These are phyloP conservation scores for Picus viridis DNA, from an alignment of 2,797 vertebrate genomes.

Conservation along the genomic window DNA sequence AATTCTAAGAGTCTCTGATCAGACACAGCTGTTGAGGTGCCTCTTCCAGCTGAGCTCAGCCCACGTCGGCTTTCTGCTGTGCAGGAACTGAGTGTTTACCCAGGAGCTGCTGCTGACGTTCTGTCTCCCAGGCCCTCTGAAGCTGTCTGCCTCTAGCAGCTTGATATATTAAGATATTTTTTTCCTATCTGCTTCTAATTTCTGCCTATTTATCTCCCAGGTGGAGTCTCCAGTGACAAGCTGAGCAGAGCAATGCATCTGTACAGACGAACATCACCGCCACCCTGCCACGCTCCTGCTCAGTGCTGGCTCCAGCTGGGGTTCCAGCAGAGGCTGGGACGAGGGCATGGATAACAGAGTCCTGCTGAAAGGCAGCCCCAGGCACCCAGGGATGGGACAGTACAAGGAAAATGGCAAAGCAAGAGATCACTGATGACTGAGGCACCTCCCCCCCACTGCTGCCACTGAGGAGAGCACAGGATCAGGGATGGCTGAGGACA, in stretches of 20 bases:
- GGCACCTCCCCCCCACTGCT: neutral
- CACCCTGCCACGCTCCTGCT: neutral
- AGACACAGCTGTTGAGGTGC: neutral
- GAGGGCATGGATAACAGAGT: neutral
- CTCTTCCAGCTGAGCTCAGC: neutral
- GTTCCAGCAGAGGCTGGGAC: neutral
- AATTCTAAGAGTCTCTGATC: too few species aligned
- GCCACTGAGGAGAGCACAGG: neutral
- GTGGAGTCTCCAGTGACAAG: conserved; percentile 41
- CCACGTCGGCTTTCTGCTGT: rapidly evolving
- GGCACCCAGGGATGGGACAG: rapidly evolving
- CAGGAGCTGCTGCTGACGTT: conserved; percentile 30
- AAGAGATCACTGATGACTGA: neutral
- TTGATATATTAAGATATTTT: conserved; percentile 59
- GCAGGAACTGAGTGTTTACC: neutral
- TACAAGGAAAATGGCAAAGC: neutral
- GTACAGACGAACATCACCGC: neutral
- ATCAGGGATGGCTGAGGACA: neutral
- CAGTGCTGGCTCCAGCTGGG: neutral
- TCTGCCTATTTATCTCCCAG: conserved; percentile 61
- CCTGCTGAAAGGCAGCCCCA: neutral
- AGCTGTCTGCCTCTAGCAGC: conserved; percentile 17
- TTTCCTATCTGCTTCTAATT: conserved; percentile 43
- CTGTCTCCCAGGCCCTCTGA: conserved; percentile 41
- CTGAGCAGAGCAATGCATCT: neutral